phyloP scores from a whole-genome alignment of 2,888 invertebrate genomes.

The Nephrotoma flavescens region DNA sequence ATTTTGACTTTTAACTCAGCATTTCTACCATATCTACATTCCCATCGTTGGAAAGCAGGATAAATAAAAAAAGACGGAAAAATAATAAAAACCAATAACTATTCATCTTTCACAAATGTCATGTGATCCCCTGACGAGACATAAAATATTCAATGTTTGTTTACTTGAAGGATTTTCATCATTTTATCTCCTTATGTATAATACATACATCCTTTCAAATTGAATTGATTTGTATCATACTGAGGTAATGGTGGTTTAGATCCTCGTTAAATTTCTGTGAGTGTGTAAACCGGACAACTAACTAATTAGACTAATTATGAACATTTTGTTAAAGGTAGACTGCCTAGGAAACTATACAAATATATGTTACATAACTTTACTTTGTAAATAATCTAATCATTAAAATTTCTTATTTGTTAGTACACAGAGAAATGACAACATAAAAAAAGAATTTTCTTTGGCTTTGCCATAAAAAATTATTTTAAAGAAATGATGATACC shows the following conservation, averaged over 20 bases:
- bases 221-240: neutral
- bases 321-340: neutral
- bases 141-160: neutral
- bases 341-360: neutral
- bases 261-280: neutral
- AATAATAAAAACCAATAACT: neutral
- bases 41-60: neutral
- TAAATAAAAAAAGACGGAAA: neutral
- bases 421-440: neutral
- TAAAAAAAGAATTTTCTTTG: neutral
- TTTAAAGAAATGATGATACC: neutral
- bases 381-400: neutral
- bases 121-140: slow-evolving; percentile 4
- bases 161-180: neutral
- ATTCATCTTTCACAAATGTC: slow-evolving; percentile 4
- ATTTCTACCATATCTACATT: neutral
- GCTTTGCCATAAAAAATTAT: neutral
- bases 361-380: neutral
- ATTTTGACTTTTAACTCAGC: slow-evolving; percentile 4
- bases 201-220: neutral
- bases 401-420: neutral
- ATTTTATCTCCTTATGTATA: neutral
- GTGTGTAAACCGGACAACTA: neutral
- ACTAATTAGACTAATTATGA: neutral
- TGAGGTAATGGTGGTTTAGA: neutral